Evolutionary conservation across 2,797 vertebrate genomes (phyloP).

Genomic region (Semaprochilodus insignis): DNA sequence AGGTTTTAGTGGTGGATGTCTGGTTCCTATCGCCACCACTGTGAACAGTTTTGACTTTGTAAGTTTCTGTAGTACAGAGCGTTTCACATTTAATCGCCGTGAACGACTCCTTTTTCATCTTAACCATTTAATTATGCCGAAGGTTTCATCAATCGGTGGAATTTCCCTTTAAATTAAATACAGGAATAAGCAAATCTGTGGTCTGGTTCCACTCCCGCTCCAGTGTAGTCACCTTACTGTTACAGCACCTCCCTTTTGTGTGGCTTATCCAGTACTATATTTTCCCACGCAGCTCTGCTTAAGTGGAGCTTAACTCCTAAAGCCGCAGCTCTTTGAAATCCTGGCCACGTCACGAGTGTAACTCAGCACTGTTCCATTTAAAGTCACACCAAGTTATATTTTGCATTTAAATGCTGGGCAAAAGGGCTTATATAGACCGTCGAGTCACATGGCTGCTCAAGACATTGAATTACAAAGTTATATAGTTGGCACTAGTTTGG

Average conservation of each 20-base stretch:
- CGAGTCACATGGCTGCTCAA: not conserved
- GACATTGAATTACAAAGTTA: not conserved
- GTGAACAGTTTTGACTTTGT: no score
- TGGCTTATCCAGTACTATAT: slow-evolving; percentile 3
- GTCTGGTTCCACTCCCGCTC: not conserved
- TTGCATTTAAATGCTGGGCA: not conserved
- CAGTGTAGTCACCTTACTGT: not conserved
- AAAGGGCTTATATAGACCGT: not conserved
- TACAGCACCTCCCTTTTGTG: not conserved
- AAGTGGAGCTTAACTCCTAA: slow-evolving; percentile 31
- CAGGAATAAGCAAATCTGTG: not conserved
- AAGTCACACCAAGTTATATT: slow-evolving; percentile 9
- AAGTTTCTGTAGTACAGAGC: no score
- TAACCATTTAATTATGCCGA: no score
- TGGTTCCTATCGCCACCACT: no score
- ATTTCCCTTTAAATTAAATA: not conserved
- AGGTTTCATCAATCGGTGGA: no score
- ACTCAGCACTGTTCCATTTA: slow-evolving; percentile 4
- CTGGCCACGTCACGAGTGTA: slow-evolving; percentile 3
- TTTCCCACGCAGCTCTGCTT: slow-evolving; percentile 6
- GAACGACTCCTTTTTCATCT: no score
- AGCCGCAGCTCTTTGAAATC: slow-evolving; percentile 7
- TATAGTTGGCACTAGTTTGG: not conserved
- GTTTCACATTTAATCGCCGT: no score
- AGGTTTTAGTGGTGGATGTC: no score